Evolutionary conservation across 1,140 invertebrate genomes (phyloP), one percentile per base, ranked within the genome.

Genomic region (Rhagoletis zephyria): DNA sequence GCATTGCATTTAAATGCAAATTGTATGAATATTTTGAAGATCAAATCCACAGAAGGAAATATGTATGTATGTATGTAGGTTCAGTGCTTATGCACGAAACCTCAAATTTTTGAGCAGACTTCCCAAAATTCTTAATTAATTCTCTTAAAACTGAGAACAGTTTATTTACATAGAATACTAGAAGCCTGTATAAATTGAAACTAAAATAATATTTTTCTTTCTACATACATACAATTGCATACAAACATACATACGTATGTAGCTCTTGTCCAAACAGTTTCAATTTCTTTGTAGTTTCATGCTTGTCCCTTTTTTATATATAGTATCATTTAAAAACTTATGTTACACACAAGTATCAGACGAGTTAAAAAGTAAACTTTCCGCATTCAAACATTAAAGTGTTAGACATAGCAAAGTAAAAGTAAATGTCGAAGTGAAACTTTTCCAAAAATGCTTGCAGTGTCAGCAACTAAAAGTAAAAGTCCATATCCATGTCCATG

Each of bases 311-410:
- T 56, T 19, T 30, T 30, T 30, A 30, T 30, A n/a, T 56, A 14
- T 19, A 51, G 56, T 81, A 56, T 51, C 48, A n/a, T 81, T 51
- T 30, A 16, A 2, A 56, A 56, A 81, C 42, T 56, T 42, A 16
- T 30, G 30, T 30, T 30, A 30, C 30, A 30, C 30, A 81, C n/a
- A 70, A 81, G 74, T 81, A 81, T 81, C 74, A 81, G 51, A n/a
- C 6, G 45, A 81, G 74, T 81, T 81, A 16, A 56, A 56, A 56
- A 51, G n/a, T 81, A 56, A 81, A 81, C 74, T 81, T 56, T 59
- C 14, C n/a, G 48, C 74, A 81, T 81, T 48, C 45, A 74, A 67
- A 16, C 70, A 74, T 74, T 74, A 74, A 74, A 51, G 70, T 42
- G 70, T 74, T 74, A 56, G 74, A 19, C 19, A 19, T 19, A 81